Conservation (phyloP, 2,797 vertebrate species). For the Pteronotus mesoamericanus region DNA sequence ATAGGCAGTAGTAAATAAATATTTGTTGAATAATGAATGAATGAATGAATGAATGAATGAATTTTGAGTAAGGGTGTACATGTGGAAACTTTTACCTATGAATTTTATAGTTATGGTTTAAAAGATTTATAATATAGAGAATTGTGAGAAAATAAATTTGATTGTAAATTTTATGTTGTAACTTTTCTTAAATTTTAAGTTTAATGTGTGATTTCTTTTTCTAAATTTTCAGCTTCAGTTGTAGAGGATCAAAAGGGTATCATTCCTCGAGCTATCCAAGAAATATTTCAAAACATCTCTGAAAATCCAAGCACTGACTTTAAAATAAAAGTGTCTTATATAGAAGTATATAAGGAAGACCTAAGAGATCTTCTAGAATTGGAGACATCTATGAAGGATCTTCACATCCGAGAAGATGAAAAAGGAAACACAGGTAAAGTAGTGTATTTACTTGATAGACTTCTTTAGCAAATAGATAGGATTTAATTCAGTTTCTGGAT, state of each 20-base stretch:
- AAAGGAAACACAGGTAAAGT: slow-evolving; percentile 90
- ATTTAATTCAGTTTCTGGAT: neutral
- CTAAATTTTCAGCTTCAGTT: slow-evolving; percentile 76
- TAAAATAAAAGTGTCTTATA: slow-evolving; percentile 87
- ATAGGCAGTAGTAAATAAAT: neutral
- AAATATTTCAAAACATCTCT: slow-evolving; percentile 88
- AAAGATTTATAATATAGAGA: neutral
- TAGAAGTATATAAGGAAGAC: slow-evolving; percentile 93
- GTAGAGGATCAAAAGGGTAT: slow-evolving; percentile 89
- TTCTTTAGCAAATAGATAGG: neutral
- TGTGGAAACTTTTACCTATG: slow-evolving; percentile 2
- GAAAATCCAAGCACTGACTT: slow-evolving; percentile 81
- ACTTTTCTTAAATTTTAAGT: slow-evolving; percentile 63
- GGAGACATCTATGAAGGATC: slow-evolving; percentile 85
- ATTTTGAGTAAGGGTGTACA: neutral
- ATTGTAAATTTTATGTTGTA: slow-evolving; percentile 25
- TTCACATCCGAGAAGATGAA: slow-evolving; percentile 92
- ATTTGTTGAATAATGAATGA: slow-evolving; percentile 17
- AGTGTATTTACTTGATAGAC: slow-evolving; percentile 13
- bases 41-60: neutral
- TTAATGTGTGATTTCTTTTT: slow-evolving; percentile 44
- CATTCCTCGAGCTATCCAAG: slow-evolving; percentile 88
- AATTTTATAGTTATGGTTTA: neutral
- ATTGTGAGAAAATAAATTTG: slow-evolving; percentile 10
- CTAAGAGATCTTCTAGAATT: slow-evolving; percentile 90